Base-by-base conservation (phyloP, 2,113 vertebrate species). In the Monopterus albus region DNA sequence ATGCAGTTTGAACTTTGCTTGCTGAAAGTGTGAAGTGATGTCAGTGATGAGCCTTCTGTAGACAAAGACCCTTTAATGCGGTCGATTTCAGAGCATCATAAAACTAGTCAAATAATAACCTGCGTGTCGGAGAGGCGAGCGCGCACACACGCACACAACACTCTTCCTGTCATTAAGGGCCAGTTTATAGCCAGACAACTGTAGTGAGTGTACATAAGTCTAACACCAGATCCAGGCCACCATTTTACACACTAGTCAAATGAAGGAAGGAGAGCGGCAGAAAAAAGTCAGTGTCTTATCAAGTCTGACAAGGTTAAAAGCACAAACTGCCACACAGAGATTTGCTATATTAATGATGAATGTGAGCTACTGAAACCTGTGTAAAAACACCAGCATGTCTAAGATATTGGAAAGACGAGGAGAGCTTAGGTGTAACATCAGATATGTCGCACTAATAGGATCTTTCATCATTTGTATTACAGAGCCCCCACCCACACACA, bases 71-170 rank as follows among this genome's bases (percentile, higher is more conserved):
- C 87, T 87, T 92, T 89, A 91, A 91, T 83, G 83, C 78, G 75
- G 58, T 63, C 64, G 52, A 79, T 88, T 91, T 82, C 80, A 89
- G 71, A 78, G 79, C 43, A 61, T 81, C 83, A 88, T 92, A 92
- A 94, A 91, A 89, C 81, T 88, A 81, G 91, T 93, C 83, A 93
- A 93, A 92, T 87, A 92, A 88, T 93, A 94, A 93, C 92, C 90
- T 67, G 68, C 51, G 59, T 69, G 66, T 81, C 87, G 69, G 69
- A 65, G 64, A 82, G 62, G 64, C 72, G 71, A 49, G 75, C 70
- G 43, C 42, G 58, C 61, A 53, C 75, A 77, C 35, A 75, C 62
- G 39, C 56, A 59, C 71, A 31, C 39, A 46, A 46, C 3, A 40
- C 11, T 83, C 83, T 92, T 91, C 89, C 91, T 89, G 90, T 90